Percentiles rank a stretch among this genome's conserved stretches.
Evolutionary conservation across 2,113 vertebrate genomes (phyloP).

Genomic region (Sphyrna mokarran): DNA sequence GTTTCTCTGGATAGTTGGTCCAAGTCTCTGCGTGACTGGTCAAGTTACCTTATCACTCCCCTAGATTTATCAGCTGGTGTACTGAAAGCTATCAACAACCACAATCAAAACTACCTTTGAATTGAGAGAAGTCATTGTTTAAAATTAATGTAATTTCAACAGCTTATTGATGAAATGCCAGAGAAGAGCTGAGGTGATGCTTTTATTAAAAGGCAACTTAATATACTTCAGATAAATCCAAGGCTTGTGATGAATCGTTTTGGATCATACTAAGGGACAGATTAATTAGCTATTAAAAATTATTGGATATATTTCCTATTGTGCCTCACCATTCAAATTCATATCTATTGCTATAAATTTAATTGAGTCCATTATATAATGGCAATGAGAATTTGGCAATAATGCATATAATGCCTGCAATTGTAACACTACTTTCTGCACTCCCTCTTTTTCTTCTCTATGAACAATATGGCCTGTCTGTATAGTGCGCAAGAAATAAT

Average conservation of each 20-base stretch:
- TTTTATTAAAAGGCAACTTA: background rate
- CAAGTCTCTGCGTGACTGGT: background rate
- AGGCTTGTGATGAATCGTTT: background rate
- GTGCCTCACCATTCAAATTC: constrained; percentile 18
- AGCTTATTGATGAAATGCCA: background rate
- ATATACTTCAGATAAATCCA: background rate
- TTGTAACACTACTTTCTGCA: no score
- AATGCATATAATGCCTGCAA: background rate
- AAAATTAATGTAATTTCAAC: background rate
- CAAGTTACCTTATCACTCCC: background rate
- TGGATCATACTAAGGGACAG: background rate
- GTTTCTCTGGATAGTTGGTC: background rate
- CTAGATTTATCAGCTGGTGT: background rate
- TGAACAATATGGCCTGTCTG: no score
- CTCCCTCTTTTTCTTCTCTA: no score
- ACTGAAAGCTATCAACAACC: background rate
- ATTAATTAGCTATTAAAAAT: background rate
- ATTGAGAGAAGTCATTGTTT: background rate
- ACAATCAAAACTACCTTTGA: background rate
- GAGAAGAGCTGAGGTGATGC: background rate
- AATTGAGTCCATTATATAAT: background rate
- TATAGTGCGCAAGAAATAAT: no score
- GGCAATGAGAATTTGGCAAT: no score
- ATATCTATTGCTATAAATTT: background rate
- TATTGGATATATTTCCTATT: background rate